Conservation (phyloP, 2,797 vertebrate species). For the Cheirogaleus major region DNA sequence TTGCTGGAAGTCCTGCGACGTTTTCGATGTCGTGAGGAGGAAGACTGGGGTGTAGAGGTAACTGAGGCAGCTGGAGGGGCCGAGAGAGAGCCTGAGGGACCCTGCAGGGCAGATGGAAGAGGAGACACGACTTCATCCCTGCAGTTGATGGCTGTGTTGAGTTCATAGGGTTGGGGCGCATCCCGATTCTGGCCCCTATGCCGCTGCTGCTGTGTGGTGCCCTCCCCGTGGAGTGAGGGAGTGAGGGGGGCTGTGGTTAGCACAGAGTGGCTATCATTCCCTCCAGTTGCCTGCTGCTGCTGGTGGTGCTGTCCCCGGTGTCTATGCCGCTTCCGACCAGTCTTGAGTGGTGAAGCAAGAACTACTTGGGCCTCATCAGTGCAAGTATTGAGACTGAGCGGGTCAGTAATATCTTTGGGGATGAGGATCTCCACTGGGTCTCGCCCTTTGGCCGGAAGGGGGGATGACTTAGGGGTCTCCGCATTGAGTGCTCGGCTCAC, state of each 20-base stretch:
- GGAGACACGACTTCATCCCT: conserved; percentile 90
- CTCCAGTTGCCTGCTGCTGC: conserved; percentile 77
- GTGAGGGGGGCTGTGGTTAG: conserved; percentile 58
- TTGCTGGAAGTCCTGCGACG: conserved; percentile 75
- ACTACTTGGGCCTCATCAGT: conserved; percentile 86
- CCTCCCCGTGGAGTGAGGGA: conserved; percentile 71
- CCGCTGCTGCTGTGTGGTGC: conserved; percentile 55
- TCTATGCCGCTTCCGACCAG: conserved; percentile 88
- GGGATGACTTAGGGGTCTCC: conserved; percentile 93
- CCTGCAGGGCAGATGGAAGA: conserved; percentile 78
- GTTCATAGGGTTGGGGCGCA: conserved; percentile 91
- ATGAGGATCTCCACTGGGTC: conserved; percentile 94
- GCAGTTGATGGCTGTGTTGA: conserved; percentile 95
- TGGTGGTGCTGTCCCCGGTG: conserved; percentile 88
- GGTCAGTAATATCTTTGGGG: conserved; percentile 94
- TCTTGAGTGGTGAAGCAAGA: conserved; percentile 87
- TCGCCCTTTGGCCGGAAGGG: conserved; percentile 87
- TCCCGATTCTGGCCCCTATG: conserved; percentile 73
- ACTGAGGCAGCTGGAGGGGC: conserved; percentile 70
- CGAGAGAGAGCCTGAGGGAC: conserved; percentile 66
- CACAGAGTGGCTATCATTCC: conserved; percentile 60
- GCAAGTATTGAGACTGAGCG: conserved; percentile 90
- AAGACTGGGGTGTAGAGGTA: conserved; percentile 68
- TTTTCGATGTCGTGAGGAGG: conserved; percentile 58
- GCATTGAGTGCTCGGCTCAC: conserved; percentile 94